Evolutionary conservation across 1,140 invertebrate species (phyloP).

Genomic region (Carposina sasakii): DNA sequence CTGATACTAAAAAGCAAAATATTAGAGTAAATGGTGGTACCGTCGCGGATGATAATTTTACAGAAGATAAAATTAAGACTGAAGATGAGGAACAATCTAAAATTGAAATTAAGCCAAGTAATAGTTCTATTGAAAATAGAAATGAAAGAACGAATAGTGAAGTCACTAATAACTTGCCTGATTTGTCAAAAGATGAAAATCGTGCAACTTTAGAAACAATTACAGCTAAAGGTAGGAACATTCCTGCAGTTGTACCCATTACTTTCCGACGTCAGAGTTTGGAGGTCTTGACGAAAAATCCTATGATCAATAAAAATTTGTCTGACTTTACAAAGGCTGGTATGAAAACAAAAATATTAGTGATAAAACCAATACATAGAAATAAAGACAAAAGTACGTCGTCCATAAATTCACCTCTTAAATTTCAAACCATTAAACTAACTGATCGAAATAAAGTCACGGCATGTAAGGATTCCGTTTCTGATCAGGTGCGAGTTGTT

Average conservation of each 20-base stretch:
- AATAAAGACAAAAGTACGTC: conserved; percentile 43
- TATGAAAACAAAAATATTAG: conserved; percentile 63
- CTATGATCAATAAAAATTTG: conserved; percentile 61
- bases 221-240: conserved; percentile 29
- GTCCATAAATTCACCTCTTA: conserved; percentile 39
- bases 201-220: conserved; percentile 18
- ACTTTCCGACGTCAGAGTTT: conserved; percentile 56
- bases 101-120: not conserved
- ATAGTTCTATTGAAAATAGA: conserved; percentile 6
- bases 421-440: conserved; percentile 63
- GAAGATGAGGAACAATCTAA: no score
- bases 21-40: no score
- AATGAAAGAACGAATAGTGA: conserved; percentile 4
- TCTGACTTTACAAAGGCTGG: conserved; percentile 57
- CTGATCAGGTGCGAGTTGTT: conserved; percentile 56
- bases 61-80: no score
- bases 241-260: conserved; percentile 43
- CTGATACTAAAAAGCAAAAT: no score
- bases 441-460: conserved; percentile 44
- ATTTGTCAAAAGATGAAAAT: conserved; percentile 1
- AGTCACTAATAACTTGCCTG: not conserved
- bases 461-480: conserved; percentile 39
- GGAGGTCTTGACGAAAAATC: conserved; percentile 61
- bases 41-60: no score
- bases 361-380: conserved; percentile 60